phyloP scores from a whole-genome alignment of 2,888 invertebrate genomes.

The Plemyria rubiginata region DNA sequence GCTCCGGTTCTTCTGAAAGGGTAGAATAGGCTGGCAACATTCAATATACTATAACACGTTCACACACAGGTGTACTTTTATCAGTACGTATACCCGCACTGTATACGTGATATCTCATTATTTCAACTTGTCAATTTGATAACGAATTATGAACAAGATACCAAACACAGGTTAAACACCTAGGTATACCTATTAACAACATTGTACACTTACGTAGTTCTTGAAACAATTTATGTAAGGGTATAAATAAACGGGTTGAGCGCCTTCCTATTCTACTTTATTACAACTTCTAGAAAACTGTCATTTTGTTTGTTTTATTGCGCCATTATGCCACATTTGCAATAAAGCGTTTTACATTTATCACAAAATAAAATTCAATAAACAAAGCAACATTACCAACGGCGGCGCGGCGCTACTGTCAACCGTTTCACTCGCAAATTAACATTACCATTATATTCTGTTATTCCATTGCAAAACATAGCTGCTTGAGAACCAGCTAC shows the following conservation, averaged over 20 bases:
- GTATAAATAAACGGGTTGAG: neutral
- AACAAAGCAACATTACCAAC: conserved; percentile 16
- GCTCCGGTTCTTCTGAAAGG: too few relatives aligned
- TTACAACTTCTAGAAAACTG: conserved; percentile 9
- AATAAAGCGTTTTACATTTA: conserved; percentile 15
- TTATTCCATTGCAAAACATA: conserved; percentile 37
- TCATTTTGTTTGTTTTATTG: conserved; percentile 10
- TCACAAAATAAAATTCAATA: conserved; percentile 19
- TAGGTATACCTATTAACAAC: neutral
- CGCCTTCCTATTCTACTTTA: neutral
- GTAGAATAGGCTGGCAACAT: too few relatives aligned
- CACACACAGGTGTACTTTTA: too few relatives aligned
- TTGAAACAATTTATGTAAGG: neutral
- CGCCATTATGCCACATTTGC: conserved; percentile 12
- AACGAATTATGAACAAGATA: neutral
- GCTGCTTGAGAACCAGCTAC: conserved; percentile 41
- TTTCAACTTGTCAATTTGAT: too few relatives aligned
- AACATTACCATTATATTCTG: conserved; percentile 41
- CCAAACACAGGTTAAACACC: neutral
- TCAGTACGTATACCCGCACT: too few relatives aligned
- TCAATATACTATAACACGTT: too few relatives aligned
- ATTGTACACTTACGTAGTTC: neutral
- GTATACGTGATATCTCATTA: too few relatives aligned
- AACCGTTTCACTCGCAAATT: conserved; percentile 28
- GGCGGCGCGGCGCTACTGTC: conserved; percentile 7